A percentile compares a stretch with the other conserved stretches of the same genome.
Evolutionary conservation across 2,113 vertebrate genomes (phyloP).

Genomic region (Struthidea cinerea): DNA sequence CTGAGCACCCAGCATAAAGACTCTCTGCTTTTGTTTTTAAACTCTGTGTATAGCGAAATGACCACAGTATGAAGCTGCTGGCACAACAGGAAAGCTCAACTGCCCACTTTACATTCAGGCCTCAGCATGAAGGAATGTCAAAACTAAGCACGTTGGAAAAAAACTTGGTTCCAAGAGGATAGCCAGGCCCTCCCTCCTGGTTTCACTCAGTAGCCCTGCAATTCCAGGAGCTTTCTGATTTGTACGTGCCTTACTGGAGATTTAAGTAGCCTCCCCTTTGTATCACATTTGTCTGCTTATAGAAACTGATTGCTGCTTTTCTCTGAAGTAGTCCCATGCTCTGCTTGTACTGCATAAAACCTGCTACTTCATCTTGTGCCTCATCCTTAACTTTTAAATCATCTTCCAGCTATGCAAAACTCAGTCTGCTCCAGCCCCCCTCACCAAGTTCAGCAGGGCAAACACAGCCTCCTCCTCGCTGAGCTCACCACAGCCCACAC

Average conservation of each 20-base stretch:
- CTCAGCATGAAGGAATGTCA: not conserved
- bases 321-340: not conserved
- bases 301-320: not conserved
- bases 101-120: not conserved
- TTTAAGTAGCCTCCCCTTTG: not conserved
- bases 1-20: not conserved
- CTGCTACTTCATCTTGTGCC: not conserved
- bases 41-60: accelerated
- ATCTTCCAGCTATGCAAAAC: not conserved
- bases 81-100: not conserved
- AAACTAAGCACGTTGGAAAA: not conserved
- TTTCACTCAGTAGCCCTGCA: not conserved
- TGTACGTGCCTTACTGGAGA: not conserved
- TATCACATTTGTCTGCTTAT: not conserved
- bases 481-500: not conserved
- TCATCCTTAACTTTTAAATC: not conserved
- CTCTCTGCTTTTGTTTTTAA: not conserved
- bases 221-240: not conserved
- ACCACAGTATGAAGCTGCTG: not conserved
- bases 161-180: not conserved
- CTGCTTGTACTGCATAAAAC: not conserved
- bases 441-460: not conserved
- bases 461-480: not conserved
- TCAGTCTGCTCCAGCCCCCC: not conserved
- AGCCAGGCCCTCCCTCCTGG: not conserved